Conservation (phyloP, 2,888 invertebrate genomes). For the Drosophila tanythrix region DNA sequence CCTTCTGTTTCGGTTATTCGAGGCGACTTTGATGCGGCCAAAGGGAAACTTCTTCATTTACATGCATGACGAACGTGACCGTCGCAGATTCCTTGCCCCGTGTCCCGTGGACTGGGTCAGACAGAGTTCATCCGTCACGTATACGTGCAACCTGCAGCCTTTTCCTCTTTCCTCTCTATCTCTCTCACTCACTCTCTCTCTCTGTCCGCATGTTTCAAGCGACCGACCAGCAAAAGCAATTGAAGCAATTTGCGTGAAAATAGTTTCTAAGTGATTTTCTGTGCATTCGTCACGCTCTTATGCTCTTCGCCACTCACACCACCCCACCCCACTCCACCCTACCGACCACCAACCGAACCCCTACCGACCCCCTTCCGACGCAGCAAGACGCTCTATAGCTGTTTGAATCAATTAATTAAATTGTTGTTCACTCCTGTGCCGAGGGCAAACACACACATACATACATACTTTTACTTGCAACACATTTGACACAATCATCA, state of each 20-base stretch:
- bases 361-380: no score
- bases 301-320: neutral
- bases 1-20: slow-evolving; percentile 14
- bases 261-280: slow-evolving; percentile 67
- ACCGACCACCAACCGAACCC: neutral
- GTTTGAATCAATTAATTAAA: slow-evolving; percentile 53
- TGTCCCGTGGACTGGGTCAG: slow-evolving; percentile 29
- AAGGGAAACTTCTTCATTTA: slow-evolving; percentile 72
- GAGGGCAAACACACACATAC: neutral
- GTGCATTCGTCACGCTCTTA: slow-evolving; percentile 25
- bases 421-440: slow-evolving; percentile 14
- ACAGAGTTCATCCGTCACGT: slow-evolving; percentile 68
- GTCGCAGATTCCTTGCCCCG: slow-evolving; percentile 15
- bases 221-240: slow-evolving; percentile 9
- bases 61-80: slow-evolving; percentile 73
- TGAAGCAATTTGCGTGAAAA: slow-evolving; percentile 69
- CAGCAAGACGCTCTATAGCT: neutral
- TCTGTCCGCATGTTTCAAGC: neutral
- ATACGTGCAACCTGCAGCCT: slow-evolving; percentile 57
- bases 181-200: neutral
- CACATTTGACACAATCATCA: slow-evolving; percentile 13
- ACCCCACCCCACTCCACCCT: neutral
- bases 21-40: slow-evolving; percentile 24
- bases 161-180: neutral
- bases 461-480: neutral